These are phyloP conservation scores for Phyllostomus discolor DNA, from an alignment of 2,113 vertebrate genomes.

Conservation along the genomic window DNA sequence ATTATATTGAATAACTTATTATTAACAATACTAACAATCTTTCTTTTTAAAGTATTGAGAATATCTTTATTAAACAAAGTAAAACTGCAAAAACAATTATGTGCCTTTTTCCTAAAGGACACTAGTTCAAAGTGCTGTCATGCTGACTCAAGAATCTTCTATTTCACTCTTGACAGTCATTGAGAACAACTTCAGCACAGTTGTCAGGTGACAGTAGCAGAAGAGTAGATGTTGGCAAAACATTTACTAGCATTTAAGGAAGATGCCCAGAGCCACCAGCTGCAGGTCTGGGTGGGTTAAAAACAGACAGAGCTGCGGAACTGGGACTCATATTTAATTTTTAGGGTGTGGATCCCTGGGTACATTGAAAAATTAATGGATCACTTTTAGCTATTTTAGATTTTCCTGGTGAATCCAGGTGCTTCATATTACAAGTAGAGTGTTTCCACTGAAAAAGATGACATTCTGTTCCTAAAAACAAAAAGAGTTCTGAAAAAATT, in stretches of 20 bases:
- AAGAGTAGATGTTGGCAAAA: slow-evolving; percentile 87
- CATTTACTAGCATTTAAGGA: slow-evolving; percentile 89
- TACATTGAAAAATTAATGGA: slow-evolving; percentile 65
- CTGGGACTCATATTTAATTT: slow-evolving; percentile 83
- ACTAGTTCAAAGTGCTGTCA: slow-evolving; percentile 71
- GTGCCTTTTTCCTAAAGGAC: neutral
- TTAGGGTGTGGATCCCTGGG: slow-evolving; percentile 56
- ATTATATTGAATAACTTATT: neutral
- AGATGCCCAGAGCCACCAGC: slow-evolving; percentile 81
- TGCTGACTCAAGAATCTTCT: slow-evolving; percentile 21
- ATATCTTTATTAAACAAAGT: neutral
- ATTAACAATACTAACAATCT: neutral
- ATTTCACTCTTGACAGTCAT: slow-evolving; percentile 89
- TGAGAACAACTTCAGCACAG: slow-evolving; percentile 86
- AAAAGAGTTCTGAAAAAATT: slow-evolving; percentile 90
- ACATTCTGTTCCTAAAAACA: slow-evolving; percentile 89
- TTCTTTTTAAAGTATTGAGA: neutral
- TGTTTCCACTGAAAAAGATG: slow-evolving; percentile 82
- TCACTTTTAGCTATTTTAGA: slow-evolving; percentile 56
- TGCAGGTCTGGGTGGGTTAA: slow-evolving; percentile 67
- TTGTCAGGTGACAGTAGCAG: slow-evolving; percentile 87
- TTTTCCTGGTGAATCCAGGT: slow-evolving; percentile 76
- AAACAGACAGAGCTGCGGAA: slow-evolving; percentile 85
- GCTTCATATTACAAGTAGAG: slow-evolving; percentile 83
- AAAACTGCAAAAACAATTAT: neutral